Evolutionary conservation across 2,888 invertebrate genomes (phyloP), one percentile per base, ranked within the genome.

Genomic region (Zhuqinia jingwanae): DNA sequence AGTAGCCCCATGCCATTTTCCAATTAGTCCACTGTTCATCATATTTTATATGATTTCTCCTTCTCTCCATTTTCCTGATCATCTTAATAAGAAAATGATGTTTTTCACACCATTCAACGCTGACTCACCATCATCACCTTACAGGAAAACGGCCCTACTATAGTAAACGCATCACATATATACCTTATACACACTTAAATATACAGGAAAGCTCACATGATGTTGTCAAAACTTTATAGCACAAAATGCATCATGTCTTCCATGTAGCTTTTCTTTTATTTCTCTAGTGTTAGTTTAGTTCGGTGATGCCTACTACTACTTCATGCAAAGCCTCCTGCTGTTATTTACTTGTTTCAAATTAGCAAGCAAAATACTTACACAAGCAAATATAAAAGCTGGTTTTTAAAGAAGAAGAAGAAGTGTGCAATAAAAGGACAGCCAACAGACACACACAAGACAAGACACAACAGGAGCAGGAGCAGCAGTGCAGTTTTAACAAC

Each of bases 281-380:
- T n/a, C 15, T 58, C 20, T 25, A 25, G 25, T 27, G 0, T 3
- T 15, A 70, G 47, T 25, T n/a, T 53, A 8, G 10, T 25, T 73
- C 30, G 27, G 27, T 17, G 25, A 15, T 73, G 36, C 36, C 36
- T 36, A n/a, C n/a, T n/a, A n/a, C n/a, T 8, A 36, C 36, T 36
- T 6, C 36, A 36, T 3, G 8, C 3, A 8, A 36, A 47, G 27
- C n/a, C 56, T 73, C 82, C 82, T 27, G 82, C 82, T 73, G 82
- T 17, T 82, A 82, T 82, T 82, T 53, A 82, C 82, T 82, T 82
- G 82, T 82, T 73, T 82, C 73, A 82, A 70, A 82, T 82, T 82
- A 82, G 82, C 73, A 60, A 82, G 42, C 15, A 80, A 60, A 82
- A 73, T 82, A 73, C 17, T 76, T 42, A 58, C 56, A 30, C 36